Evolutionary conservation across 2,888 invertebrate species (phyloP).

Genomic region (Pseudoips prasinana): DNA sequence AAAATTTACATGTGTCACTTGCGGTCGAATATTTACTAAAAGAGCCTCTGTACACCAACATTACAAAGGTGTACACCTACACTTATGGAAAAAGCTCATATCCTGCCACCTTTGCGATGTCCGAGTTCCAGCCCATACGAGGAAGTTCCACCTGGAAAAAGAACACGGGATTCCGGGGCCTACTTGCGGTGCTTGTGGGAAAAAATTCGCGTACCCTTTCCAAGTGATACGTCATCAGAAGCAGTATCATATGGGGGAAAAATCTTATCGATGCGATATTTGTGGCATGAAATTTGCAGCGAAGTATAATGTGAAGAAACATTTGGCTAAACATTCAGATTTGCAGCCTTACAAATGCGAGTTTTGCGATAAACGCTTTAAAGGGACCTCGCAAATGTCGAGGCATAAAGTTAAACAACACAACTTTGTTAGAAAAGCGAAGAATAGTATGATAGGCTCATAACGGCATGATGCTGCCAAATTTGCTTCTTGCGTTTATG

Average conservation of each 20-base stretch:
- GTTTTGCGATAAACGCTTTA: conserved; percentile 43
- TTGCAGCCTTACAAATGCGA: conserved; percentile 32
- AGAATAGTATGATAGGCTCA: no score
- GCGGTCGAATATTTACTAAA: conserved; percentile 27
- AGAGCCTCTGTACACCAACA: conserved; percentile 35
- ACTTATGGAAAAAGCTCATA: conserved; percentile 32
- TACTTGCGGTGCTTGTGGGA: conserved; percentile 47
- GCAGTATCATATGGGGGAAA: conserved; percentile 48
- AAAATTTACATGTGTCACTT: conserved; percentile 31
- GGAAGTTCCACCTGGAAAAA: conserved; percentile 42
- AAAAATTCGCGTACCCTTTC: conserved; percentile 45
- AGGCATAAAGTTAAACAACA: no score
- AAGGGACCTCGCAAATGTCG: no score
- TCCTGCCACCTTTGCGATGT: conserved; percentile 32
- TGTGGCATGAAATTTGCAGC: conserved; percentile 37
- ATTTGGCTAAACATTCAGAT: conserved; percentile 17
- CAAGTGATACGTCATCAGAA: conserved; percentile 45
- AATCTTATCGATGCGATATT: conserved; percentile 28
- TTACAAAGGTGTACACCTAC: conserved; percentile 39
- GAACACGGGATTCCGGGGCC: conserved; percentile 47
- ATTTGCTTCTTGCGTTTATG: no score
- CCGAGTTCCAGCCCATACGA: conserved; percentile 26
- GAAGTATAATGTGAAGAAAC: conserved; percentile 24
- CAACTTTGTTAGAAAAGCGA: no score
- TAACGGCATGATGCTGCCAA: no score